phyloP scores from a whole-genome alignment of 2,113 vertebrate species.

The Sus scrofa region T2T-Sscrofa CM000813.6:118087501-118088000 shows the following conservation, averaged over 20 bases:
- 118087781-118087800: slow-evolving; percentile 6
- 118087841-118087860: too few species aligned
- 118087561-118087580: background rate
- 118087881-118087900: background rate
- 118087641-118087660: background rate
- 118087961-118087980: slow-evolving; percentile 19
- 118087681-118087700: background rate
- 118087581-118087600: slow-evolving; percentile 9
- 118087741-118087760: background rate
- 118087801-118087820: background rate
- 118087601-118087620: background rate
- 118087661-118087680: background rate
- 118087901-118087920: background rate
- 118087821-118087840: too few species aligned
- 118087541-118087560: background rate
- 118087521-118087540: background rate
- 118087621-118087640: background rate
- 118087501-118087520: background rate
- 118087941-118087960: background rate
- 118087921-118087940: background rate
- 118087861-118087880: slow-evolving; percentile 6
- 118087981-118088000: background rate
- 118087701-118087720: background rate
- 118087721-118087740: background rate
- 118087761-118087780: background rate